Conservation (phyloP, 2,888 invertebrate species). For the Odontomyia ornata region DNA sequence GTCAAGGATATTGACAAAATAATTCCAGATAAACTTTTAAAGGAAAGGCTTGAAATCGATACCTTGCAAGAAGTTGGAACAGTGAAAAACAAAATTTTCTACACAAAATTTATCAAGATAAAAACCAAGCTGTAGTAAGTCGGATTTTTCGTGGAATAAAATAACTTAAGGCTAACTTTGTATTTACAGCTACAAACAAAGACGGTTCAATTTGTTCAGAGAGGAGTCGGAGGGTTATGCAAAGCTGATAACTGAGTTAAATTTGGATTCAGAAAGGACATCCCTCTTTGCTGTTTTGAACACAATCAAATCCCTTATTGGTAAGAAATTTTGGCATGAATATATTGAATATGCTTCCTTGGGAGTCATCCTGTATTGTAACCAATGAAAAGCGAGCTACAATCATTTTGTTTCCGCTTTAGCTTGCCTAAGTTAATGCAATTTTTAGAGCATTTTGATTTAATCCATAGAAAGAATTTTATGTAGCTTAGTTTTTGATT, state of each 20-base stretch:
- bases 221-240: slow-evolving; percentile 99
- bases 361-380: no score
- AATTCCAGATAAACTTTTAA: slow-evolving; percentile 85
- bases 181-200: slow-evolving; percentile 92
- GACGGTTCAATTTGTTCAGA: slow-evolving; percentile 97
- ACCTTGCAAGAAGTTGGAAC: slow-evolving; percentile 91
- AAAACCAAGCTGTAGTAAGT: slow-evolving; percentile 98
- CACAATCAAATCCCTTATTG: slow-evolving; percentile 92
- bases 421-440: no score
- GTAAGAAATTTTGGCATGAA: no score
- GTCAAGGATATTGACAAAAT: slow-evolving; percentile 83
- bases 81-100: slow-evolving; percentile 87
- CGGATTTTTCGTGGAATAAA: slow-evolving; percentile 28
- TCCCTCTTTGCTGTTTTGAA: slow-evolving; percentile 73
- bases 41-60: slow-evolving; percentile 93
- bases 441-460: no score
- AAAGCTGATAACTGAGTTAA: slow-evolving; percentile 92
- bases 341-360: no score
- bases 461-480: no score
- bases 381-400: no score
- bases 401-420: no score
- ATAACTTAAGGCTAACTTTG: not conserved
- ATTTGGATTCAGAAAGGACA: slow-evolving; percentile 71
- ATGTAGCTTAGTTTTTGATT: no score
- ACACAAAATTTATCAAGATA: slow-evolving; percentile 95